Conservation (phyloP, 2,888 invertebrate genomes). For the Drosophila antonietae region DNA sequence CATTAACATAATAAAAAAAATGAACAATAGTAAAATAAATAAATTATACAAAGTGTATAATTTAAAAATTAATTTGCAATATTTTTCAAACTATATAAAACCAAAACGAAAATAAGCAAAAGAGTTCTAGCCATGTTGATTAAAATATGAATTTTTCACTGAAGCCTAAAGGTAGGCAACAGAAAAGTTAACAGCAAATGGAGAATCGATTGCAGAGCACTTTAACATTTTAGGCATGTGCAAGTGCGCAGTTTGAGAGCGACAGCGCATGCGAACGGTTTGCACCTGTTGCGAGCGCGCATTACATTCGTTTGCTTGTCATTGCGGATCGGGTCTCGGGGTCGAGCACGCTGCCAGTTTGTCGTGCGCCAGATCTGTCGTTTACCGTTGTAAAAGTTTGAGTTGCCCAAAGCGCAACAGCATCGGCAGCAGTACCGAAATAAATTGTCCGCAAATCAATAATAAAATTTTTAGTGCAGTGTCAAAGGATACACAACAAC, state of each 20-base stretch:
- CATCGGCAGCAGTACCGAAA: constrained; percentile 20
- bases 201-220: constrained; percentile 2
- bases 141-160: background rate
- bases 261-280: constrained; percentile 83
- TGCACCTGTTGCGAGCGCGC: constrained; percentile 80
- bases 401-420: constrained; percentile 44
- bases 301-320: constrained; percentile 14
- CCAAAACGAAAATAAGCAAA: no score
- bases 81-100: background rate
- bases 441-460: constrained; percentile 10
- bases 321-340: constrained; percentile 57
- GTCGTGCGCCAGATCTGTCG: constrained; percentile 77
- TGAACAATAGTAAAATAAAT: background rate
- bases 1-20: background rate
- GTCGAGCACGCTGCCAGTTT: constrained; percentile 53
- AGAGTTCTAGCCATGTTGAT: background rate
- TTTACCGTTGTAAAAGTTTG: constrained; percentile 62
- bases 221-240: constrained; percentile 30
- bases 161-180: constrained; percentile 31
- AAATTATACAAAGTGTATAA: no score
- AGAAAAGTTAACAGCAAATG: constrained; percentile 22
- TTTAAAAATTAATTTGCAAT: no score
- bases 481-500: constrained; percentile 42
- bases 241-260: constrained; percentile 80
- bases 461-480: constrained; percentile 15